Evolutionary conservation across 2,888 invertebrate species (phyloP), one percentile per base, ranked within the genome.

Genomic region (Drosophila anomalata): DNA sequence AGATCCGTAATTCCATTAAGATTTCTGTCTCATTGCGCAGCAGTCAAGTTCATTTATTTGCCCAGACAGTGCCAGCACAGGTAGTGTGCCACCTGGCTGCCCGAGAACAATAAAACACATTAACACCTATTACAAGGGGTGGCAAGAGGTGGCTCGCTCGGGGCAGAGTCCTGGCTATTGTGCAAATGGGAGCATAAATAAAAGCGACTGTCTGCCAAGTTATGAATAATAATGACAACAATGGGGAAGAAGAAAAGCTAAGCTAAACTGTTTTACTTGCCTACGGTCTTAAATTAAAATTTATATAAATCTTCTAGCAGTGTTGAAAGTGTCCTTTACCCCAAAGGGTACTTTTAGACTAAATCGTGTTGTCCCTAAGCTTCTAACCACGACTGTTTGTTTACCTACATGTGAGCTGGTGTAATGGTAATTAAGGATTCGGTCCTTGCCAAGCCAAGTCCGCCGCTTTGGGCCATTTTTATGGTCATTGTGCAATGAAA

Each of bases 151-250:
- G 59, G 50, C 54, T 52, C 58, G 46, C 29, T 22, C 26, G 47
- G 44, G 46, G 52, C 17, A 70, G 68, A 72, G 75, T 77, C 73
- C 76, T 53, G 76, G 73, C 71, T 62, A 73, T 80, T 86, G 83
- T 76, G 68, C 36, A 73, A 82, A 82, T 82, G 87, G 70, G 67
- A 77, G 67, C 75, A 87, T 87, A 82, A 82, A 82, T 84, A 87
- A 79, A 81, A 75, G 68, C 68, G 53, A 50, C 65, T 87, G 79
- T 85, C 87, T 84, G 79, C 77, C 79, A 74, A 79, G 87, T 87
- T 87, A 83, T 83, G 87, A 83, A 83, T 87, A 85, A 87, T 87
- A 79, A 79, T 72, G 60, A 66, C 68, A 74, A 62, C 66, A 60
- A 73, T 24, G 26, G 48, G 42, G 22, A 52, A 11, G 41, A 8